Percentiles rank a stretch among this genome's conserved stretches.
Conservation (phyloP, 2,113 vertebrate species). For the Dicerorhinus sumatrensis region DNA sequence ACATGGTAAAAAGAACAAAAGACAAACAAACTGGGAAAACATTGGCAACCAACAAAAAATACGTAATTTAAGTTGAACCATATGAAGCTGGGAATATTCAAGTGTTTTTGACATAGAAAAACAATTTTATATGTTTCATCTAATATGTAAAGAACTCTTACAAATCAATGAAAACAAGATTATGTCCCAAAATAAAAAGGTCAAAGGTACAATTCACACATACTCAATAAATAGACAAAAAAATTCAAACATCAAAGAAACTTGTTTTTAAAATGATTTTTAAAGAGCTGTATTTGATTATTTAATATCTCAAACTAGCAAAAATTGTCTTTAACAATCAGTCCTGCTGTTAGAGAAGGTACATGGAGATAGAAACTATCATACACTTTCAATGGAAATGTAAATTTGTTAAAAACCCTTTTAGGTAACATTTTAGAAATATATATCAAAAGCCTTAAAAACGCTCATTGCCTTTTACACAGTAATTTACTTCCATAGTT, state of each 20-base stretch:
- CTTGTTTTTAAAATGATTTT: not conserved
- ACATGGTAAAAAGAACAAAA: not conserved
- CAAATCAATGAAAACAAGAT: constrained; percentile 52
- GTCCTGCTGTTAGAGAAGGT: not conserved
- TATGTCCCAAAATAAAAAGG: not conserved
- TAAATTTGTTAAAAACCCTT: not conserved
- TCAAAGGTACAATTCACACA: not conserved
- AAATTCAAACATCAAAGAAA: constrained; percentile 20
- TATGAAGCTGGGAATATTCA: not conserved
- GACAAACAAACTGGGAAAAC: not conserved
- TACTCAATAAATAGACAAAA: not conserved
- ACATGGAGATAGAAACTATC: not conserved
- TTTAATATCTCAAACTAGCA: not conserved
- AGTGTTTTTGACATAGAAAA: not conserved
- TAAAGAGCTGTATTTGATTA: not conserved
- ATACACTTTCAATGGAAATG: not conserved
- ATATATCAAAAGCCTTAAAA: not conserved
- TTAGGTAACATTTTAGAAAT: not conserved
- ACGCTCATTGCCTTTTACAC: not conserved
- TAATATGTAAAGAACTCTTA: constrained; percentile 49
- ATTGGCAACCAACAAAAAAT: constrained; percentile 23
- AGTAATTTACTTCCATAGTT: not conserved
- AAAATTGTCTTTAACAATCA: constrained; percentile 26
- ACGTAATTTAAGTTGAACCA: not conserved
- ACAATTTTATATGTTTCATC: not conserved